A percentile compares a stretch with the other conserved stretches of the same genome.
phyloP scores from a whole-genome alignment of 2,797 vertebrate species.

The Spondyliosoma cantharus region DNA sequence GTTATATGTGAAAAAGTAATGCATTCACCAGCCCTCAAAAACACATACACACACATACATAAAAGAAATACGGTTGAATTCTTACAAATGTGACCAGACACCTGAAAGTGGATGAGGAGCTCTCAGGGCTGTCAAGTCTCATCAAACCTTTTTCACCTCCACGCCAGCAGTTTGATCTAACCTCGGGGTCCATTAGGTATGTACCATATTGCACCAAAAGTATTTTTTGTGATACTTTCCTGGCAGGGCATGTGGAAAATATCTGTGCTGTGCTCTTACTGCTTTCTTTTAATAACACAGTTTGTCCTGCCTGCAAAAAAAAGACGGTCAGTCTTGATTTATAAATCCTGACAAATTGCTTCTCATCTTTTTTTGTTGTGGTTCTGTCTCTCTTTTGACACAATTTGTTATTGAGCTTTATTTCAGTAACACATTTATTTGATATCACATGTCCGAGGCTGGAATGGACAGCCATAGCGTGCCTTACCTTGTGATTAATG shows the following conservation, averaged over 20 bases:
- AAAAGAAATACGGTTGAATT: background rate
- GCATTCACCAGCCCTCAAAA: background rate
- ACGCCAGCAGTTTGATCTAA: slow-evolving; percentile 71
- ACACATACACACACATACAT: background rate
- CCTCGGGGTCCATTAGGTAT: slow-evolving; percentile 40
- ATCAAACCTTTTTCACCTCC: slow-evolving; percentile 52
- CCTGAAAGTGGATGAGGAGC: slow-evolving; percentile 35
- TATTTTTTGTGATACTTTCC: slow-evolving; percentile 74
- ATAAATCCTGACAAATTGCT: slow-evolving; percentile 18
- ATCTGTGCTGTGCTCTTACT: slow-evolving; percentile 25
- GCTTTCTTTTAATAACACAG: slow-evolving; percentile 28
- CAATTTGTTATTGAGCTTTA: background rate
- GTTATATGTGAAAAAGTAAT: slow-evolving; percentile 2
- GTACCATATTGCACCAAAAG: slow-evolving; percentile 58
- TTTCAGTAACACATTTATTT: slow-evolving; percentile 21
- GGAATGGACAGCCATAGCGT: slow-evolving; percentile 2
- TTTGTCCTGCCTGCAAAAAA: slow-evolving; percentile 46
- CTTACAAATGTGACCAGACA: slow-evolving; percentile 37
- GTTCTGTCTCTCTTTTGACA: slow-evolving; percentile 23
- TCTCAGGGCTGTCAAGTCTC: slow-evolving; percentile 51
- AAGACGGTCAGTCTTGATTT: slow-evolving; percentile 24
- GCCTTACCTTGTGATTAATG: slow-evolving; percentile 38
- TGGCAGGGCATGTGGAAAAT: slow-evolving; percentile 71
- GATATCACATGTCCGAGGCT: slow-evolving; percentile 18
- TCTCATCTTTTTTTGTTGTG: slow-evolving; percentile 10